Percentiles rank a stretch among this genome's conserved stretches.
phyloP scores from a whole-genome alignment of 2,888 invertebrate genomes.

The Stenotaenia linearis region DNA sequence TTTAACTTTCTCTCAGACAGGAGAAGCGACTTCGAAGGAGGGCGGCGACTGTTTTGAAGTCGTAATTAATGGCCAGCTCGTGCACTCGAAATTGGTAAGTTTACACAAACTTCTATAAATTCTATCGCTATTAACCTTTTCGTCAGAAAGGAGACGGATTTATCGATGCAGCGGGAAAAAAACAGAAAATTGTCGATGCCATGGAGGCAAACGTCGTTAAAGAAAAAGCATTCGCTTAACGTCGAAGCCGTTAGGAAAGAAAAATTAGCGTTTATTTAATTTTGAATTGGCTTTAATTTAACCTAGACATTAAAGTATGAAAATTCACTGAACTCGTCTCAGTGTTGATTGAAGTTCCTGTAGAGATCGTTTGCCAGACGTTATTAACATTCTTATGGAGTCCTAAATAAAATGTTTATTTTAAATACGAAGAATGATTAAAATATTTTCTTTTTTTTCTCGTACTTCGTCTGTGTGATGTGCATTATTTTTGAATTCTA shows the following conservation, averaged over 20 bases:
- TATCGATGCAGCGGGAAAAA: background rate
- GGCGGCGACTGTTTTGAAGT: background rate
- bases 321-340: background rate
- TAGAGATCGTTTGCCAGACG: background rate
- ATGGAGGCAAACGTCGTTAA: background rate
- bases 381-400: background rate
- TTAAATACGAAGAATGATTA: background rate
- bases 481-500: background rate
- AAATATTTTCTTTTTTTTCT: background rate
- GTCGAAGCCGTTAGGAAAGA: background rate
- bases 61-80: background rate
- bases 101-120: background rate
- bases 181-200: background rate
- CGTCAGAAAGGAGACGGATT: background rate
- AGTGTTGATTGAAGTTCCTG: background rate
- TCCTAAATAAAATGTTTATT: background rate
- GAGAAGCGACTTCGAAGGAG: background rate
- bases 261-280: too few species aligned
- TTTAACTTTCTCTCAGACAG: background rate
- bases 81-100: background rate
- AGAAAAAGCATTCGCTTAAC: background rate
- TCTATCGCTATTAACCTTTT: background rate
- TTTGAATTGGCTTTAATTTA: background rate
- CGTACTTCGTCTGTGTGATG: background rate
- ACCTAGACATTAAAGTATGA: background rate